Conservation (phyloP, 1,140 invertebrate genomes). For the Delia radicum region DNA sequence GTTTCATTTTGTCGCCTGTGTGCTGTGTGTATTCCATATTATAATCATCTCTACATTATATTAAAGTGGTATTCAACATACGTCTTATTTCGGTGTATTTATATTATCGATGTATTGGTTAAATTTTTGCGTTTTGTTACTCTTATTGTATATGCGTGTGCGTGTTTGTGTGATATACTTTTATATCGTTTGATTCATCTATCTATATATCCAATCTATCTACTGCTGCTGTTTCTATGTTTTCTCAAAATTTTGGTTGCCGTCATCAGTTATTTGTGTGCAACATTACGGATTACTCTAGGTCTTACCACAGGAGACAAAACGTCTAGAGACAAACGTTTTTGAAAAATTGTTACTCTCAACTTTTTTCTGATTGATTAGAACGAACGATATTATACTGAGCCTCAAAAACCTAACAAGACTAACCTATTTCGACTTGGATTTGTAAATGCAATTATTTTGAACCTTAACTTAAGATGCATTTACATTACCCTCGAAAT, state of each 20-base stretch:
- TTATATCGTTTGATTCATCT: neutral
- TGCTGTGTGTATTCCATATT: neutral
- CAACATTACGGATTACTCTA: neutral
- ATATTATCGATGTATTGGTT: neutral
- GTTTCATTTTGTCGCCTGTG: neutral
- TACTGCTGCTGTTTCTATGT: neutral
- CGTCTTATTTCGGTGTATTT: neutral
- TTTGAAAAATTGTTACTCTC: no score
- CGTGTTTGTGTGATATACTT: neutral
- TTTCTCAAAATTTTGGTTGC: neutral
- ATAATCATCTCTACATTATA: neutral
- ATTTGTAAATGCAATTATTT: no score
- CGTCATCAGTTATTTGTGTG: neutral
- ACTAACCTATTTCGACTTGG: no score
- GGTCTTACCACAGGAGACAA: neutral
- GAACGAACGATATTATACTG: no score
- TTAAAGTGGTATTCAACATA: no score
- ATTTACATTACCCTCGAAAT: no score
- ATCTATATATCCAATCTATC: neutral
- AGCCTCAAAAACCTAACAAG: no score
- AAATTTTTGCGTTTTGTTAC: neutral
- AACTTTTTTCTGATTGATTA: no score
- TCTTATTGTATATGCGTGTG: constrained; percentile 1
- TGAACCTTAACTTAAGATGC: no score
- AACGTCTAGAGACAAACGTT: neutral